Evolutionary conservation across 2,113 vertebrate genomes (phyloP).

Genomic region (Dromaius novaehollandiae): DNA sequence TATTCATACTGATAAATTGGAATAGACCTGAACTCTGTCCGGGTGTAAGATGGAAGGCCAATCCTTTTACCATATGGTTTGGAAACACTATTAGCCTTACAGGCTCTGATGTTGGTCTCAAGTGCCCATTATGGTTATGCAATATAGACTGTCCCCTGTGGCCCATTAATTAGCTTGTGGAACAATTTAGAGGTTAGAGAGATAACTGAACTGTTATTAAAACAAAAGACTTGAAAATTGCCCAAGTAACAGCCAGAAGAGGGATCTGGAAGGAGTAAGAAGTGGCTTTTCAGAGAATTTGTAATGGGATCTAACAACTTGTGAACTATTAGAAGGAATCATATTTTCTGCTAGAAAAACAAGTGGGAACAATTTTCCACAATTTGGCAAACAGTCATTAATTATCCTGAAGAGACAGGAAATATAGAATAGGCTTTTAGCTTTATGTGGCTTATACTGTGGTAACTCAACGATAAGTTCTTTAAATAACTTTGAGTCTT

Average conservation of each 20-base stretch:
- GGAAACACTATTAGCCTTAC: not conserved
- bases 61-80: not conserved
- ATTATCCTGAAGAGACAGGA: not conserved
- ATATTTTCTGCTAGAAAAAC: not conserved
- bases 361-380: constrained; percentile 3
- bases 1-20: constrained; percentile 33
- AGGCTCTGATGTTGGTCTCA: not conserved
- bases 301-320: constrained; percentile 22
- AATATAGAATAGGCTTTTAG: not conserved
- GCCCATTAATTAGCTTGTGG: constrained; percentile 22
- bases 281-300: not conserved
- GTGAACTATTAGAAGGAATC: not conserved
- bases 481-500: not conserved
- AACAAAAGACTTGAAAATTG: not conserved
- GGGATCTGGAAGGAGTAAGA: not conserved
- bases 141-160: not conserved
- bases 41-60: not conserved
- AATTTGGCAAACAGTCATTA: constrained; percentile 4
- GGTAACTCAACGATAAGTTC: not conserved
- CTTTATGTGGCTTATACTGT: not conserved
- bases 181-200: not conserved
- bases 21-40: not conserved
- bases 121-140: not conserved
- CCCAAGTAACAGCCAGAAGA: not conserved
- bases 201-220: constrained; percentile 13